Evolutionary conservation across 1,140 invertebrate genomes (phyloP).

Genomic region (Aphelenchoides besseyi): DNA sequence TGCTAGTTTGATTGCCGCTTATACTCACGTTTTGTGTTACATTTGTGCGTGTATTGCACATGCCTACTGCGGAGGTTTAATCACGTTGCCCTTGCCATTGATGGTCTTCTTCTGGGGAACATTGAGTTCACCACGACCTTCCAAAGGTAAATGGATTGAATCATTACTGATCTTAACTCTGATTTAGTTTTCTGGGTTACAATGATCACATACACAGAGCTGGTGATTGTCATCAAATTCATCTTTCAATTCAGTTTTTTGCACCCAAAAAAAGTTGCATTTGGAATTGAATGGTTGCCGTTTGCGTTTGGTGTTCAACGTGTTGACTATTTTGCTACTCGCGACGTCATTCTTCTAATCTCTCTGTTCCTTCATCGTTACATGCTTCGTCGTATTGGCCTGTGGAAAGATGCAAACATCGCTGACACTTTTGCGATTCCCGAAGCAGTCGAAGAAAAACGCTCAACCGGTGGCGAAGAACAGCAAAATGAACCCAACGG

Average conservation of each 20-base stretch:
- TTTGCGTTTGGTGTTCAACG: no score
- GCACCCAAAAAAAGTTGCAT: no score
- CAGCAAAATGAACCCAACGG: no score
- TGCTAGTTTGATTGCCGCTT: slow-evolving; percentile 76
- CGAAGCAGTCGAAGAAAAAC: background rate
- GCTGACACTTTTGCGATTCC: slow-evolving; percentile 34
- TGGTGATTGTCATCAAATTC: slow-evolving; percentile 91
- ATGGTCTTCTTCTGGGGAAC: slow-evolving; percentile 96
- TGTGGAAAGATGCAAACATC: slow-evolving; percentile 55
- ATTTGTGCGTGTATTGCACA: slow-evolving; percentile 89
- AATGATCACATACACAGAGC: slow-evolving; percentile 93
- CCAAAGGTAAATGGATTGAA: slow-evolving; percentile 68
- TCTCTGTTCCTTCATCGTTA: slow-evolving; percentile 88
- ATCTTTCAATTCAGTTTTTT: slow-evolving; percentile 92
- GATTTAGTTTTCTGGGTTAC: slow-evolving; percentile 85
- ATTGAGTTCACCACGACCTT: slow-evolving; percentile 85
- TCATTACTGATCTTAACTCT: background rate
- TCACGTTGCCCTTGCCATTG: slow-evolving; percentile 79
- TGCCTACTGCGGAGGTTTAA: slow-evolving; percentile 70
- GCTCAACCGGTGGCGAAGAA: no score
- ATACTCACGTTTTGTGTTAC: slow-evolving; percentile 93
- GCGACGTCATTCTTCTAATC: slow-evolving; percentile 74
- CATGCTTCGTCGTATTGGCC: slow-evolving; percentile 65
- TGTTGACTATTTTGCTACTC: background rate
- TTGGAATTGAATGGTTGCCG: no score